phyloP scores from a whole-genome alignment of 2,888 invertebrate genomes.

The Rotaria sp. region DNA sequence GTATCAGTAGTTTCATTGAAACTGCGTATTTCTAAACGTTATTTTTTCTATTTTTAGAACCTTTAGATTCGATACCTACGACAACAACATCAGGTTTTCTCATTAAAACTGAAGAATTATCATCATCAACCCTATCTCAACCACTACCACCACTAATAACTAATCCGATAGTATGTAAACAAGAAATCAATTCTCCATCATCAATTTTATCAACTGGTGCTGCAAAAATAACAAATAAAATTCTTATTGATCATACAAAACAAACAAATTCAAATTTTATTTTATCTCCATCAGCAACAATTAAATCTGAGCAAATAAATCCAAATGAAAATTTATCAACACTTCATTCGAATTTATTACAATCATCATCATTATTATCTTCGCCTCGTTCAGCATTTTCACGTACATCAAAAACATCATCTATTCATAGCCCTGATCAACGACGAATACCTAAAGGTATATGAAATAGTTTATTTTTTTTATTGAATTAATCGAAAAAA shows the following conservation, averaged over 20 bases:
- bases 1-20: no score
- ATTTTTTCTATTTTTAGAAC: neutral
- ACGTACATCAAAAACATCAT: conserved; percentile 8
- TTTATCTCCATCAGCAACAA: neutral
- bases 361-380: conserved; percentile 17
- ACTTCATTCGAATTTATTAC: conserved; percentile 15
- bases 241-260: conserved; percentile 20
- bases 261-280: neutral
- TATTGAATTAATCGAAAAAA: neutral
- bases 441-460: conserved; percentile 1
- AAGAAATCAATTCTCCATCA: neutral
- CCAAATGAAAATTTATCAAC: neutral
- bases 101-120: neutral
- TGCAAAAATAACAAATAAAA: neutral
- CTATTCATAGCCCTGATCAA: neutral
- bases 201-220: neutral
- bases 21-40: no score
- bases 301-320: neutral
- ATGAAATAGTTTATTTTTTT: neutral
- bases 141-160: neutral
- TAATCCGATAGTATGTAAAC: neutral
- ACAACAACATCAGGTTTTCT: conserved; percentile 6
- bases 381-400: conserved; percentile 22
- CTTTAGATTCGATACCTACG: neutral
- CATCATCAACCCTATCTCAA: neutral